phyloP scores from a whole-genome alignment of 2,888 invertebrate genomes.

The Sinhomidia bicolor region DNA sequence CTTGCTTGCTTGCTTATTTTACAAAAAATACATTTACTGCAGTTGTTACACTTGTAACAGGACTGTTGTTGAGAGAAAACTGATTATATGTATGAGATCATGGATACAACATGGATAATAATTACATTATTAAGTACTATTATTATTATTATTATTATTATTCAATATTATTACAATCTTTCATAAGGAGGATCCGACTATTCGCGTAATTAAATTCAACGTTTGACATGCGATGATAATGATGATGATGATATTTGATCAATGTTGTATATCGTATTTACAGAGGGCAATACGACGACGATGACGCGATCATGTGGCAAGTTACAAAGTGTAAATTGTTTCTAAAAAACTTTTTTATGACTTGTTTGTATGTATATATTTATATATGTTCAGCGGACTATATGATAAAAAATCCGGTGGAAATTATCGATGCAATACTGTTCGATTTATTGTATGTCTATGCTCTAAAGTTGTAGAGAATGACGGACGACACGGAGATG shows the following conservation, averaged over 20 bases:
- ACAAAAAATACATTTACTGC: slow-evolving; percentile 13
- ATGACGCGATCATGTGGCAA: not conserved
- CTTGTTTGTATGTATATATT: not conserved
- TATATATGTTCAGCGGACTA: not conserved
- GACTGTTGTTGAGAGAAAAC: not conserved
- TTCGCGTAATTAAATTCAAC: not conserved
- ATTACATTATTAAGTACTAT: too few relatives aligned
- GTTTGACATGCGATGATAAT: not conserved
- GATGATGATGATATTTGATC: not conserved
- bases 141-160: too few relatives aligned
- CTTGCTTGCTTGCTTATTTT: too few relatives aligned
- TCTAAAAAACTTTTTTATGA: not conserved
- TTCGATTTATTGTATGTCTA: slow-evolving; percentile 15
- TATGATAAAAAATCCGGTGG: not conserved
- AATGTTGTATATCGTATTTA: too few relatives aligned
- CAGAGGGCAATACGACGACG: too few relatives aligned
- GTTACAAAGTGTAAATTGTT: not conserved
- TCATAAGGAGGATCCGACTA: too few relatives aligned
- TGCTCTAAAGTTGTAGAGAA: not conserved
- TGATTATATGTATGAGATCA: not conserved
- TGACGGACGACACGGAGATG: slow-evolving; percentile 5
- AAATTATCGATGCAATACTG: slow-evolving; percentile 43
- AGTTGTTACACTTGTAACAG: not conserved
- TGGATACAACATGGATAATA: not conserved
- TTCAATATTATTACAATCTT: too few relatives aligned